These are phyloP conservation scores for Tetheella fluctuosa DNA, from an alignment of 2,888 invertebrate species.

Conservation along the genomic window DNA sequence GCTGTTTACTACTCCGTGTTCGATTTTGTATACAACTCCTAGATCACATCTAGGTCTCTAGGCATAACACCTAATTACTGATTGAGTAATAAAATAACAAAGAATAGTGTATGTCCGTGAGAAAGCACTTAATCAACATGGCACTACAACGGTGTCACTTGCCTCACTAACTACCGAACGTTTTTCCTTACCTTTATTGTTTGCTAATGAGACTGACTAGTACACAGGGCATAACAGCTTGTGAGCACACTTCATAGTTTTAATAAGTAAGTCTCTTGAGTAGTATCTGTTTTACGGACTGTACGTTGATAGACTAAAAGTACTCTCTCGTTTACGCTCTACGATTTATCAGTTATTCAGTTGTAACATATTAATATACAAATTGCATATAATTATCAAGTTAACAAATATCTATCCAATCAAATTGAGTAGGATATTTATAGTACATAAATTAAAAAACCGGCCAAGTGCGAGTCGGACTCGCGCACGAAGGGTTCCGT, in stretches of 20 bases:
- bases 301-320: neutral
- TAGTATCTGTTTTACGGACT: neutral
- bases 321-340: too few species aligned
- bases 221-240: conserved; percentile 15
- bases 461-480: too few species aligned
- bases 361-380: too few species aligned
- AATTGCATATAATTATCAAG: too few species aligned
- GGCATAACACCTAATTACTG: conserved; percentile 8
- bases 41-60: neutral
- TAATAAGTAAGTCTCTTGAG: neutral
- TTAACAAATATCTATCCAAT: too few species aligned
- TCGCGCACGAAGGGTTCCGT: too few species aligned
- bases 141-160: conserved; percentile 12
- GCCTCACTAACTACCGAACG: conserved; percentile 14
- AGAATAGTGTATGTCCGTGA: conserved; percentile 23
- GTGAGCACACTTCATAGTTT: neutral
- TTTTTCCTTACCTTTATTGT: conserved; percentile 43
- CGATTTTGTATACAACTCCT: too few species aligned
- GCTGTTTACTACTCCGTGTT: too few species aligned
- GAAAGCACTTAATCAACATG: conserved; percentile 23
- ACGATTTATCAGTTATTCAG: too few species aligned
- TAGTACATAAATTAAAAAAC: too few species aligned
- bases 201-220: conserved; percentile 40
- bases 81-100: conserved; percentile 26
- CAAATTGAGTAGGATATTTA: too few species aligned